Conservation (phyloP, 1,140 invertebrate species). For the Melipona quadrifasciata region DNA sequence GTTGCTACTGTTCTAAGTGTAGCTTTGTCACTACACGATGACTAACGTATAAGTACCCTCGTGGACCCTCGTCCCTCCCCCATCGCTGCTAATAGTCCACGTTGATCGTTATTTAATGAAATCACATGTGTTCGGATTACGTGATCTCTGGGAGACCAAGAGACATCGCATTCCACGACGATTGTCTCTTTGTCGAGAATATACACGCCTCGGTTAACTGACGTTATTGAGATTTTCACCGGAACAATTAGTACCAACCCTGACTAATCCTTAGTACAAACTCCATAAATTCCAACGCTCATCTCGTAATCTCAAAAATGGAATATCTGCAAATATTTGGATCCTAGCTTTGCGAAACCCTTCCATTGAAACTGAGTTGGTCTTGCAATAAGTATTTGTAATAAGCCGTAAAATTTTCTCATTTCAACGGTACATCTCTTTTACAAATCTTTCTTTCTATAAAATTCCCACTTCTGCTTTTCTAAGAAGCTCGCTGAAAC, state of each 20-base stretch:
- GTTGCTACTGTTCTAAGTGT: slow-evolving; percentile 61
- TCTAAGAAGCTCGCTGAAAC: neutral
- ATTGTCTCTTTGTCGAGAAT: neutral
- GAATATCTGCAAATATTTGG: too few relatives aligned
- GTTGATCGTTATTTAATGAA: slow-evolving; percentile 17
- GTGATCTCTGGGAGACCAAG: neutral
- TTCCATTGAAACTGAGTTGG: neutral
- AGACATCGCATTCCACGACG: neutral
- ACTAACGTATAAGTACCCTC: slow-evolving; percentile 14
- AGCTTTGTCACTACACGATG: slow-evolving; percentile 48
- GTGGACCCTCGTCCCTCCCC: neutral
- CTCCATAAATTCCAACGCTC: too few relatives aligned
- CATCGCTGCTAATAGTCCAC: neutral
- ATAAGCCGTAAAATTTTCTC: neutral
- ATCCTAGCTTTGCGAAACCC: neutral
- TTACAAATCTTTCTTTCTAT: neutral
- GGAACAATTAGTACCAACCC: too few relatives aligned
- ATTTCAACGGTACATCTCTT: neutral
- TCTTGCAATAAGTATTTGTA: too few relatives aligned
- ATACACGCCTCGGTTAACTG: neutral
- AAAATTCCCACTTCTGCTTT: neutral
- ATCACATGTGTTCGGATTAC: slow-evolving; percentile 8
- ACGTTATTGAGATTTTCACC: neutral
- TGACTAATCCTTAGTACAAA: too few relatives aligned
- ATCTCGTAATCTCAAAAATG: too few relatives aligned